phyloP scores from a whole-genome alignment of 2,113 vertebrate genomes.

The Sorex araneus region DNA sequence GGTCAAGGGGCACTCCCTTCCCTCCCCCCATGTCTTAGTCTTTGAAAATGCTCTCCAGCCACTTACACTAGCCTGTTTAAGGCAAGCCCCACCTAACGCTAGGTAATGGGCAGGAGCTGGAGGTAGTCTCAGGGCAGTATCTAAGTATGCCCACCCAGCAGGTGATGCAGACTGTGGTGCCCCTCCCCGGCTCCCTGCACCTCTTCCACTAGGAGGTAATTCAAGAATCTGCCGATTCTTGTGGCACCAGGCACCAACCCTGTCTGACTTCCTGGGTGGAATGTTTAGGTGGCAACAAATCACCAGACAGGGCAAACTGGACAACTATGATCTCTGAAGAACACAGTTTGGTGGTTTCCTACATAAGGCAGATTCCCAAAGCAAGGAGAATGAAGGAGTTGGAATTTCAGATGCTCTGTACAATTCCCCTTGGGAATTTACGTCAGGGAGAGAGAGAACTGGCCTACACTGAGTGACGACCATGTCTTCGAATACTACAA shows the following conservation, averaged over 20 bases:
- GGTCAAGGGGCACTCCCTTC: neutral
- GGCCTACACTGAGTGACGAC: neutral
- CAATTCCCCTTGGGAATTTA: conserved; percentile 1
- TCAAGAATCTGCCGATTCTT: neutral
- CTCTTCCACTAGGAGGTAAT: neutral
- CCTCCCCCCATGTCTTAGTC: neutral
- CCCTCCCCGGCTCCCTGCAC: neutral
- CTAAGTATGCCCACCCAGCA: neutral
- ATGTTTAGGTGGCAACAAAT: neutral
- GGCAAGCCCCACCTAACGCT: neutral
- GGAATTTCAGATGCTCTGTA: conserved; percentile 48
- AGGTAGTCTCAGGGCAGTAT: neutral
- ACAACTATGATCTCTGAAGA: conserved; percentile 10
- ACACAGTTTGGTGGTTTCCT: conserved; percentile 17
- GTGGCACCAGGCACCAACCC: neutral
- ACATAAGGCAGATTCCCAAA: conserved; percentile 64
- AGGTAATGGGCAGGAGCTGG: neutral
- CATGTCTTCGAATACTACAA: neutral
- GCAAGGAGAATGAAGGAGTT: conserved; percentile 36
- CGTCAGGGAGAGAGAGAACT: conserved; percentile 36
- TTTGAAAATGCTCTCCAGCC: neutral
- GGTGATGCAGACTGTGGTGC: no score
- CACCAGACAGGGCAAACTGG: neutral
- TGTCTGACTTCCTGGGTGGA: neutral
- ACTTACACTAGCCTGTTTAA: conserved; percentile 44